A percentile compares a stretch with the other conserved stretches of the same genome.
Conservation (phyloP, 2,113 vertebrate genomes). For the Origma solitaria region DNA sequence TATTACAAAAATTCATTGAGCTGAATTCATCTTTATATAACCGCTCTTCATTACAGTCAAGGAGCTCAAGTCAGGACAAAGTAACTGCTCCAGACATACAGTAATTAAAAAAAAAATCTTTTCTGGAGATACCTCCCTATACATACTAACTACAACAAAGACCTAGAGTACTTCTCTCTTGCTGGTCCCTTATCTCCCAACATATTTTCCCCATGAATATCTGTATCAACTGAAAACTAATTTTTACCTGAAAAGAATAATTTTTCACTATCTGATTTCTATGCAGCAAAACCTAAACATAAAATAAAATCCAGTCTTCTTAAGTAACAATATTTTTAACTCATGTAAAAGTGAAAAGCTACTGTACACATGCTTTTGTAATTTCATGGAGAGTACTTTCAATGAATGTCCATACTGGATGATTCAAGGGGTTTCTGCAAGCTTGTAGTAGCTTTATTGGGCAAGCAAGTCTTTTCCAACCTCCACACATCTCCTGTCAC, state of each 20-base stretch:
- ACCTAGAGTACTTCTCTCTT: not conserved
- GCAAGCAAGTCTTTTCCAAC: not conserved
- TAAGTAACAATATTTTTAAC: not conserved
- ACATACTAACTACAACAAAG: not conserved
- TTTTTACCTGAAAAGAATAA: not conserved
- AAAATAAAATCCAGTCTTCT: not conserved
- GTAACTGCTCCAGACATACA: not conserved
- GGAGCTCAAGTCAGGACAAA: not conserved
- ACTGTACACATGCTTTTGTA: not conserved
- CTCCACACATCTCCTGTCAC: not conserved
- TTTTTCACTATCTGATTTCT: not conserved
- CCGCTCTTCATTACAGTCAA: not conserved
- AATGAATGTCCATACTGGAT: not conserved
- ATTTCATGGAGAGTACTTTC: not conserved
- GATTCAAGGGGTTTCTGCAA: not conserved
- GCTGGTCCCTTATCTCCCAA: not conserved
- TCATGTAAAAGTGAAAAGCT: not conserved
- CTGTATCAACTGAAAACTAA: not conserved
- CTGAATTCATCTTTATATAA: not conserved
- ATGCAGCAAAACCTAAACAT: not conserved
- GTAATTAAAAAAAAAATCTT: not conserved
- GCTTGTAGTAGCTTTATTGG: not conserved
- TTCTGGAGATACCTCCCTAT: not conserved
- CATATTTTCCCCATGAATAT: not conserved
- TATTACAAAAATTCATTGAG: not conserved